phyloP scores from a whole-genome alignment of 2,797 vertebrate genomes.

The Setipinna tenuifilis region DNA sequence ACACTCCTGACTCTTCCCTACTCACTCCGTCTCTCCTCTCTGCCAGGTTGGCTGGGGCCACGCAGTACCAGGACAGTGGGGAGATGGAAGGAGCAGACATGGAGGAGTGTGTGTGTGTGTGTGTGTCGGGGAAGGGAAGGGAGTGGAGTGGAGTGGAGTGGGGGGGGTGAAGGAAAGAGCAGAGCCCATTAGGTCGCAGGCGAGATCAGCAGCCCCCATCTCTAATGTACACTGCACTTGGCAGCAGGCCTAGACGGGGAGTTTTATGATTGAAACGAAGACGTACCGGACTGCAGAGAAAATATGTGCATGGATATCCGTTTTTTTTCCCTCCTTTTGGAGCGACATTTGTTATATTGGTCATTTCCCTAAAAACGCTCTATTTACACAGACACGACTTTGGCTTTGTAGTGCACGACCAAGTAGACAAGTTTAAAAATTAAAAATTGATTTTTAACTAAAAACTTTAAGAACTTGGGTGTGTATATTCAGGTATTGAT shows the following conservation, averaged over 20 bases:
- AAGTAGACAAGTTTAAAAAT: not conserved
- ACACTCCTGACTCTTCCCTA: not conserved
- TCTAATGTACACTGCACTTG: conserved; percentile 21
- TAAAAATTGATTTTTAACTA: not conserved
- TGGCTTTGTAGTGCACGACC: not conserved
- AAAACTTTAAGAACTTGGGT: not conserved
- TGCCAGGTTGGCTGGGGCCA: not conserved
- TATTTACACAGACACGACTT: not conserved
- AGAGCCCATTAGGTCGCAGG: conserved; percentile 9
- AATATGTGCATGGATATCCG: conserved; percentile 16
- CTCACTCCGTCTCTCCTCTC: not conserved
- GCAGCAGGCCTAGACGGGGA: conserved; percentile 15
- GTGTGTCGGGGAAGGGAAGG: not conserved
- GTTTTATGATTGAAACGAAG: conserved; percentile 29
- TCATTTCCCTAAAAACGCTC: not conserved
- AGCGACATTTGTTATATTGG: conserved; percentile 11
- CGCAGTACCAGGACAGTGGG: not conserved
- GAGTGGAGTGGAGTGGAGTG: too few relatives aligned
- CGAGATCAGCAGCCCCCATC: conserved; percentile 23
- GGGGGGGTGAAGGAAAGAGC: not conserved
- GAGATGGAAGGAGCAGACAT: not conserved
- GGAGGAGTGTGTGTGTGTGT: not conserved
- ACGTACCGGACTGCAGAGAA: conserved; percentile 8
- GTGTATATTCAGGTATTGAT: not conserved
- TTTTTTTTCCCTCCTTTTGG: not conserved